Evolutionary conservation across 1,140 invertebrate species (phyloP).

Genomic region (Zophobas atratus): DNA sequence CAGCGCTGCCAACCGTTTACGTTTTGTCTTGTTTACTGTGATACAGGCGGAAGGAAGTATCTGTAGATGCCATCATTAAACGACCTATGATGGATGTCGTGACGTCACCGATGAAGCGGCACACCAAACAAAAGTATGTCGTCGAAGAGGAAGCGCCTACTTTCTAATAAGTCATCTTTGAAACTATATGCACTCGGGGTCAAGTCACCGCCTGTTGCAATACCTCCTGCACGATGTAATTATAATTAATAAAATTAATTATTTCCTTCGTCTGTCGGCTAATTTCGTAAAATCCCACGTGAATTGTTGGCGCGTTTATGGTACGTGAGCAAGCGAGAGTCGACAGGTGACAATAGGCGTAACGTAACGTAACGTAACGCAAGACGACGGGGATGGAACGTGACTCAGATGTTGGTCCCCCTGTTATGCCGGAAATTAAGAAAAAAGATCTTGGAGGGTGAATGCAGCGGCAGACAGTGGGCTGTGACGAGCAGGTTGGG

Average conservation of each 20-base stretch:
- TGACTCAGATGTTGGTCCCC: conserved; percentile 1
- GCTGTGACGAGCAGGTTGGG: not conserved
- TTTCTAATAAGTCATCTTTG: conserved; percentile 34
- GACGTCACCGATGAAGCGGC: conserved; percentile 2
- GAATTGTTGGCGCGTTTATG: conserved; percentile 15
- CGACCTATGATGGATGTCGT: conserved; percentile 1
- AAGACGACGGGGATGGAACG: not conserved
- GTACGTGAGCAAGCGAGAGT: not conserved
- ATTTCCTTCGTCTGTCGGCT: conserved; percentile 5
- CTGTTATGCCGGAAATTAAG: conserved; percentile 19
- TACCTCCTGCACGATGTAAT: conserved; percentile 6
- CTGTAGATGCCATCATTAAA: conserved; percentile 23
- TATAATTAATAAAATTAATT: conserved; percentile 33
- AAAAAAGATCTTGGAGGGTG: not conserved
- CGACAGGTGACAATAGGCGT: conserved; percentile 1
- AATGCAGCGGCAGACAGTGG: not conserved
- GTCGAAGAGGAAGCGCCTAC: conserved; percentile 44
- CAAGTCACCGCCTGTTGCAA: conserved; percentile 26
- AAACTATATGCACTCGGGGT: conserved; percentile 20
- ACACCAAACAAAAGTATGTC: conserved; percentile 31
- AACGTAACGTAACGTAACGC: not conserved
- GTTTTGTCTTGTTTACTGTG: not conserved
- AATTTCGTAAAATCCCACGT: conserved; percentile 43
- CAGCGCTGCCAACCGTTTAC: not conserved
- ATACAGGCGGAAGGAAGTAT: conserved; percentile 1